Base-by-base conservation (phyloP, 2,888 invertebrate species). In the Standfussiana lucernea region DNA sequence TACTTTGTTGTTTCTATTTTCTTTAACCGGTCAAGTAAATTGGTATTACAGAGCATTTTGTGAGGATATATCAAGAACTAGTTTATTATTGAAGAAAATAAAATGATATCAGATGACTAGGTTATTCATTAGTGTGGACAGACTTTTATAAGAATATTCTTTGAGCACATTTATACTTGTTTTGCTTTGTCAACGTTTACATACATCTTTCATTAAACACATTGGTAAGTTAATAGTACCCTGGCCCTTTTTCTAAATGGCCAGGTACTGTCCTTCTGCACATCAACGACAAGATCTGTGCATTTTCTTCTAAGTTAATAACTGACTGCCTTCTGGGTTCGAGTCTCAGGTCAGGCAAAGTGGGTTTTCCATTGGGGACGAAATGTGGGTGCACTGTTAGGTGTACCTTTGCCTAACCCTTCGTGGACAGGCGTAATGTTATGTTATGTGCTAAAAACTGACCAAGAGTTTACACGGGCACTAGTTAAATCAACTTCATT, bases 1-100 rank as follows among this genome's bases (percentile, higher is more conserved):
- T 59, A 64, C 47, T 70, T 62, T 35, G 18, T 61, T 66, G 53
- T 42, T 82, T 61, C 24, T 28, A 50, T 80, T 75, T 75, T 81
- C 50, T 70, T 42, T 40, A 47, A n/a, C 10, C 8, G 50, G 28
- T 21, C n/a, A 47, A 53, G 1, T 59, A n/a, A 53, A 45, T 45
- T 18, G 66, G 24, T 77, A 66, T 53, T 32, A 53, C 10, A 28
- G 18, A 66, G n/a, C 10, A 10, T 47, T 40, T 32, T 70, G 40
- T 32, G 24, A 28, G 21, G 28, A 45, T 28, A 45, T 37, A 28
- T 56, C 32, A 28, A 21, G n/a, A 40, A 47, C 15, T 32, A 24
- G 45, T 66, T 45, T 45, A 65, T 40, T 42, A 66, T 40, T 59
- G 8, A 56, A 56, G 28, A 56, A 28, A 56, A 56, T 56, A 56